phyloP scores from a whole-genome alignment of 2,113 vertebrate species.

The Taxidea taxus region DNA sequence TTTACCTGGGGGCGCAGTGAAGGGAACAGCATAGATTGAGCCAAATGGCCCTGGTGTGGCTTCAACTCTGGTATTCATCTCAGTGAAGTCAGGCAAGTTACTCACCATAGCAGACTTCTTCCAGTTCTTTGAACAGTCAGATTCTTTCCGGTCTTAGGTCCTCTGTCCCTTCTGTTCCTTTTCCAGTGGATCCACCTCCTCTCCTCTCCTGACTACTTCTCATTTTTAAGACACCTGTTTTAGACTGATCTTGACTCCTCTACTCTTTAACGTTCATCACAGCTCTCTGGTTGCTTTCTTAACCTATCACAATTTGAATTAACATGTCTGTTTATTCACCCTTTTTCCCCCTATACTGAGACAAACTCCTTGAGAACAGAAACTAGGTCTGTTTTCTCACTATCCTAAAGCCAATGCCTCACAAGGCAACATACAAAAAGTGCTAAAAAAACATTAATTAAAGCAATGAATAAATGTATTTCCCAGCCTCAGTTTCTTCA shows the following conservation, averaged over 20 bases:
- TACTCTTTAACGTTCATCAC: not conserved
- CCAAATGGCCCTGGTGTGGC: rapidly evolving
- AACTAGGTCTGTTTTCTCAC: not conserved
- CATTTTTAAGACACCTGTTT: not conserved
- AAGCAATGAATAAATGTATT: not conserved
- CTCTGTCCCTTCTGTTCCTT: not conserved
- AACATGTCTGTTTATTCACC: not conserved
- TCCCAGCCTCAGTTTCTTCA: not conserved
- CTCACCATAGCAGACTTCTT: not conserved
- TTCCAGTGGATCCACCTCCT: not conserved
- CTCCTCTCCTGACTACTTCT: not conserved
- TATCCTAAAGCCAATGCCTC: not conserved
- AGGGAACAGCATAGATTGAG: not conserved
- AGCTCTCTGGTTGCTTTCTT: not conserved
- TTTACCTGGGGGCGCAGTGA: not conserved
- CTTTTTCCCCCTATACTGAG: not conserved
- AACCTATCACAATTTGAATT: not conserved
- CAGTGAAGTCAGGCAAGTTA: not conserved
- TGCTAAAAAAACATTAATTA: not conserved
- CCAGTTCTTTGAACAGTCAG: not conserved
- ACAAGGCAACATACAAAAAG: not conserved
- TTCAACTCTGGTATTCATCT: not conserved
- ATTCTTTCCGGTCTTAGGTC: not conserved
- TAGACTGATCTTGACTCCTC: not conserved
- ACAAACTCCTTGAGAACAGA: not conserved